phyloP scores from a whole-genome alignment of 1,140 invertebrate species.

The Drosophila mojavensis region DNA sequence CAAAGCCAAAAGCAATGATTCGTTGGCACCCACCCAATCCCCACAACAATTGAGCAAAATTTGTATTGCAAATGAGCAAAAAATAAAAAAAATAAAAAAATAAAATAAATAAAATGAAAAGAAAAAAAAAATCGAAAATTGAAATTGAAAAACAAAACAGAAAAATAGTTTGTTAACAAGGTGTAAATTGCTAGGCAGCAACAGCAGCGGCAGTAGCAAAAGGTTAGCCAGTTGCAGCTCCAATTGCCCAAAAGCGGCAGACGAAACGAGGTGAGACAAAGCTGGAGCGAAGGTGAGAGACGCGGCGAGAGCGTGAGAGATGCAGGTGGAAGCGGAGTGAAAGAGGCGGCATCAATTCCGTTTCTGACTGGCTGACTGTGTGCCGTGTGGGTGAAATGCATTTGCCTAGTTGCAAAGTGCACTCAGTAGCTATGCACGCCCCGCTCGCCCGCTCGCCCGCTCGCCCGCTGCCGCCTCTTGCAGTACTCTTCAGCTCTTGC shows the following conservation, averaged over 20 bases:
- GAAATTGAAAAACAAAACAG: no score
- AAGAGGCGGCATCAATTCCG: not conserved
- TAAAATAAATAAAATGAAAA: not conserved
- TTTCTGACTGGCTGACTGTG: conserved; percentile 4
- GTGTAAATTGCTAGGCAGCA: conserved; percentile 72
- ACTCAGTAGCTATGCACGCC: conserved; percentile 21
- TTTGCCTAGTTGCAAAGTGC: conserved; percentile 35
- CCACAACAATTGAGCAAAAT: no score
- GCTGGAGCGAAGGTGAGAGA: not conserved
- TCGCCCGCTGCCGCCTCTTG: not conserved
- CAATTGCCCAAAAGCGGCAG: conserved; percentile 40
- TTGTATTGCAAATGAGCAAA: no score
- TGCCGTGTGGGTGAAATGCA: conserved; percentile 38
- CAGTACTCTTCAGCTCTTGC: not conserved
- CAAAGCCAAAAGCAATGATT: no score
- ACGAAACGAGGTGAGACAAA: conserved; percentile 2
- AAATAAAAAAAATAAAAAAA: no score
- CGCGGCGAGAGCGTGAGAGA: not conserved
- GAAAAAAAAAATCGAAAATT: no score
- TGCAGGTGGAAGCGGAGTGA: not conserved
- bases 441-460: not conserved
- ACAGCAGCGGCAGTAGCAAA: conserved; percentile 34
- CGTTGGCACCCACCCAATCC: no score
- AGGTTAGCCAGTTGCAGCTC: conserved; percentile 62
- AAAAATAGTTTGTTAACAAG: conserved; percentile 61